Evolutionary conservation across 2,797 vertebrate genomes (phyloP), one percentile per base, ranked within the genome.

Genomic region (Prionace glauca): DNA sequence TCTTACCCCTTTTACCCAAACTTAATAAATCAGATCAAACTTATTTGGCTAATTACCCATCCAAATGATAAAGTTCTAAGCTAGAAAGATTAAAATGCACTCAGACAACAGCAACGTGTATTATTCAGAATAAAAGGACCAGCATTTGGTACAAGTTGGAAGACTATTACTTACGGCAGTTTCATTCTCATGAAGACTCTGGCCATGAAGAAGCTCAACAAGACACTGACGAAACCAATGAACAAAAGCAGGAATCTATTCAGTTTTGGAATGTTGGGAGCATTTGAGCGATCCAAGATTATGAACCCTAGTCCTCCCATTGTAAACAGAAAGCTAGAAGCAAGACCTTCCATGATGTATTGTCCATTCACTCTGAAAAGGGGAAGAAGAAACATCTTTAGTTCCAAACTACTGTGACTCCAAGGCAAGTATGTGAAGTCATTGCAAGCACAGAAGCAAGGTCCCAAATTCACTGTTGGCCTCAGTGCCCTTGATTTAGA

Each of bases 131-230:
- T 95, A 71, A 69, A 50, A 14, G 41, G 71, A 1, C 12, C 65
- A 77, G 65, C 20, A 72, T 71, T 81, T 45, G 32, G 24, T 29
- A 67, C 41, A 95, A 41, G 50, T 22, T 4, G 45, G 11, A 96
- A 84, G 62, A 96, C 32, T 94, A 41, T 12, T 36, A 98, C 99
- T 99, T 98, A 99, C 99, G 99, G 99, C 96, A 99, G 97, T 96
- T 99, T 99, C 99, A 99, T 99, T 96, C 99, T 98, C 99, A 99
- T 99, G 97, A 99, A 99, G 90, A 99, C 99, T 97, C 99, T 97
- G 96, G 99, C 99, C 99, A 99, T 99, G 98, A 99, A 99, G 97
- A 99, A 99, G 97, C 99, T 99, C 97, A 99, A 97, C 7, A 99
- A 98, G 41, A 99, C 99, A 0, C 99, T 99, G 96, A 99, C 98